Evolutionary conservation across 2,113 vertebrate species (phyloP), one percentile per base, ranked within the genome.

Genomic region (Siphamia tubifer): DNA sequence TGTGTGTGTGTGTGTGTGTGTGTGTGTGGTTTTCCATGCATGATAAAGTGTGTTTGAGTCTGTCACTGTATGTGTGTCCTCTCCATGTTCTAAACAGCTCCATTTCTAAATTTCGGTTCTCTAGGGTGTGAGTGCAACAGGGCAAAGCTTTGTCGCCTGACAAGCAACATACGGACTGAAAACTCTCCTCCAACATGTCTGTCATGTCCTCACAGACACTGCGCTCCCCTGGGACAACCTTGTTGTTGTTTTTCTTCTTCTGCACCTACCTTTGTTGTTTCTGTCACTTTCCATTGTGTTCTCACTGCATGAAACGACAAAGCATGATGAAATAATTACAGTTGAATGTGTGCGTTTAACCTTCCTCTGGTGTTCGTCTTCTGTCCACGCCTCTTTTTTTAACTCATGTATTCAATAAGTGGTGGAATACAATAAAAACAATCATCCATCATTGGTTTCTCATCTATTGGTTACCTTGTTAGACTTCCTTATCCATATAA

Each of bases 121-220:
- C 81, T 24, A 32, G 82, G 62, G 76, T 52, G 24, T 49, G 36
- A 64, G 60, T 51, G 79, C 68, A 81, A 70, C 82, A 74, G 77
- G 45, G 67, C 8, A 23, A 62, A 54, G 51, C 79, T 69, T 75
- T 55, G 70, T 72, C 11, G 45, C 40, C 62, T 81, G 82, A 82
- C 84, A 86, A 57, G 28, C 51, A 70, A 61, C 82, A 73, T 81
- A 70, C 42, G 60, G 76, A 51, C 40, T 48, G 21, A 43, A 69
- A 76, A 48, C 28, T 13, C 40, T 70, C 35, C 38, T 69, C 36
- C 19, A 45, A 23, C 35, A 68, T 24, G 65, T 47, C 77, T 73
- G 64, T 71, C 71, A 71, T 54, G 47, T 79, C 61, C 40, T 70
- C 62, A 2, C 61, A 53, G 65, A 51, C 54, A 35, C 68, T 1